Evolutionary conservation across 2,113 vertebrate genomes (phyloP).

Genomic region (Gila orcuttii): DNA sequence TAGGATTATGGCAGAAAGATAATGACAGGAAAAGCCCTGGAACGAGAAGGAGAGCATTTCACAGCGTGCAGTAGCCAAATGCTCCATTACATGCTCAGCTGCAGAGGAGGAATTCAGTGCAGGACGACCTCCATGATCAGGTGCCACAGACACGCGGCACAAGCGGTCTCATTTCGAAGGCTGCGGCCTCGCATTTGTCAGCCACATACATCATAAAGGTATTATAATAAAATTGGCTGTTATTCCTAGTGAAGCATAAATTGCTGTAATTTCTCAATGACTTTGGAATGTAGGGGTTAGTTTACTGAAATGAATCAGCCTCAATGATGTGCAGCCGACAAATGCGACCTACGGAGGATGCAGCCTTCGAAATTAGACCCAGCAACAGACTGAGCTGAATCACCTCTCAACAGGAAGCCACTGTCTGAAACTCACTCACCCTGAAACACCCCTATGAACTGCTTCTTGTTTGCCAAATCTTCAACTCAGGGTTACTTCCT

Average conservation of each 20-base stretch:
- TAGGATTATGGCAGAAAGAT: not conserved
- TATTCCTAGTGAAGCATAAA: too few species aligned
- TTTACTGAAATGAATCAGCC: too few species aligned
- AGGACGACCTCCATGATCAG: constrained; percentile 56
- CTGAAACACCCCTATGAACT: not conserved
- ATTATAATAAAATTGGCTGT: too few species aligned
- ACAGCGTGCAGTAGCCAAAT: constrained; percentile 55
- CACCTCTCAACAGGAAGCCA: not conserved
- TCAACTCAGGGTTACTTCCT: not conserved
- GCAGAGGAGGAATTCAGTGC: constrained; percentile 68
- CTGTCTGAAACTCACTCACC: constrained; percentile 13
- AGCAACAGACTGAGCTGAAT: not conserved
- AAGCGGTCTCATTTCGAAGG: too few species aligned
- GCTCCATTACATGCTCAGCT: constrained; percentile 71
- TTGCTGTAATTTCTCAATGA: too few species aligned
- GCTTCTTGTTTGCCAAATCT: not conserved
- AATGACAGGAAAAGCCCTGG: not conserved
- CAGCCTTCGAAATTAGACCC: too few species aligned
- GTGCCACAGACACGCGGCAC: not conserved
- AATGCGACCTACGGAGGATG: too few species aligned
- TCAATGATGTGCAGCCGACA: too few species aligned
- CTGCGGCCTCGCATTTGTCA: too few species aligned
- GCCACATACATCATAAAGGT: too few species aligned
- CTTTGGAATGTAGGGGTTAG: too few species aligned
- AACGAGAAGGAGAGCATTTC: not conserved